These are phyloP conservation scores for Glossophaga mutica DNA, from an alignment of 2,797 vertebrate species.

Conservation along the genomic window DNA sequence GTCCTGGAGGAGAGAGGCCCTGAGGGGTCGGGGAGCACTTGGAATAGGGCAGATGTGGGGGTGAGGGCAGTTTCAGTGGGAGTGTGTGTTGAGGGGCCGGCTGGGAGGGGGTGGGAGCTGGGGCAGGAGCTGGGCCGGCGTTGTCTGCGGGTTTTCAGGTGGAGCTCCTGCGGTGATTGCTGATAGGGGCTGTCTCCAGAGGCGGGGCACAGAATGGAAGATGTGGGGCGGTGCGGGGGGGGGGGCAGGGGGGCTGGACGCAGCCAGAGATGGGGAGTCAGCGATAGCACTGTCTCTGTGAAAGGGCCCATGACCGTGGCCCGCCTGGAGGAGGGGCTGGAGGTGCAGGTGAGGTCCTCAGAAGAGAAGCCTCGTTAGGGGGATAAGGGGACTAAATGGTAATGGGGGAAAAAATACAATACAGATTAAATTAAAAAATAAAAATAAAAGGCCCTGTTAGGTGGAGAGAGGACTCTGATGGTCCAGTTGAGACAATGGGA, in stretches of 20 bases:
- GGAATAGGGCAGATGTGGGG: not conserved
- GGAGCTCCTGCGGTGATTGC: not conserved
- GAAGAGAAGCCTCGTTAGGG: not conserved
- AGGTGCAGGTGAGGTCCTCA: too few relatives aligned
- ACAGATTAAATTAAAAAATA: not conserved
- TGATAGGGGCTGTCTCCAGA: rapidly evolving
- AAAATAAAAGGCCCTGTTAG: not conserved
- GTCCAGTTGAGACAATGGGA: not conserved
- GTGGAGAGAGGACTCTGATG: too few relatives aligned
- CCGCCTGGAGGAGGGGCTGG: not conserved
- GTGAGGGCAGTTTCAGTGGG: not conserved
- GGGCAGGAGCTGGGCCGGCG: not conserved
- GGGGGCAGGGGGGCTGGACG: not conserved
- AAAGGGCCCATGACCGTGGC: not conserved
- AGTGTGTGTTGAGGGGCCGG: too few relatives aligned
- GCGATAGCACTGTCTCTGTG: not conserved
- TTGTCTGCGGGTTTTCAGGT: not conserved
- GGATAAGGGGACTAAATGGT: not conserved
- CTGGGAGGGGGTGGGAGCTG: not conserved
- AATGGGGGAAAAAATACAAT: not conserved
- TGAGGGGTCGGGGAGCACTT: not conserved
- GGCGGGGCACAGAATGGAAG: not conserved
- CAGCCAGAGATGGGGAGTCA: not conserved
- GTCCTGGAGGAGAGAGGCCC: not conserved
- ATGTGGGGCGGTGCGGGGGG: rapidly evolving